These are phyloP conservation scores for Hirundo rustica DNA, from an alignment of 2,797 vertebrate genomes.

Conservation along the genomic window DNA sequence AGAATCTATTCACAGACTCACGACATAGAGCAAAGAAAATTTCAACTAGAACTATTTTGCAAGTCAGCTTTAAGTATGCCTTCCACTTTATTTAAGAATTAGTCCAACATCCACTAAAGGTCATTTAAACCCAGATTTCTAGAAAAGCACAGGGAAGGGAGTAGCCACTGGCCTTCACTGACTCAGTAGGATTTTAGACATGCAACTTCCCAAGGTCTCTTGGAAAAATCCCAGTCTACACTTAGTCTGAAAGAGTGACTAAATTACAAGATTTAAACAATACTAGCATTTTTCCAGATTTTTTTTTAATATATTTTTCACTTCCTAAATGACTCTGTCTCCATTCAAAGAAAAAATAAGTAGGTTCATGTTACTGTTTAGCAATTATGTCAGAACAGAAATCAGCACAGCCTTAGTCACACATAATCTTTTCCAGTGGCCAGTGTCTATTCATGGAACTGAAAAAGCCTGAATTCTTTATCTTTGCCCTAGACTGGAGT, in stretches of 20 bases:
- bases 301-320: background rate
- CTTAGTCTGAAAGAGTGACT: background rate
- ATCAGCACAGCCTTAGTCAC: slow-evolving; percentile 17
- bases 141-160: background rate
- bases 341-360: background rate
- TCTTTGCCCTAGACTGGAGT: slow-evolving; percentile 74
- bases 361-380: background rate
- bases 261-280: background rate
- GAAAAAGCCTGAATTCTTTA: slow-evolving; percentile 68
- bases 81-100: background rate
- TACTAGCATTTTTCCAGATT: background rate
- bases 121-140: background rate
- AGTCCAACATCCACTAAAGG: background rate
- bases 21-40: background rate
- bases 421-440: slow-evolving; percentile 61
- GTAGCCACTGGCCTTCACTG: background rate
- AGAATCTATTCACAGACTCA: background rate
- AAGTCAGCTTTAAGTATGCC: background rate
- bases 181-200: background rate
- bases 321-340: background rate
- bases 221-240: background rate
- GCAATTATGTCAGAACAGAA: slow-evolving; percentile 16
- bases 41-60: background rate
- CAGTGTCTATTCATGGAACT: slow-evolving; percentile 63
- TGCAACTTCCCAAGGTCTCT: background rate